phyloP scores from a whole-genome alignment of 1,140 invertebrate genomes.

The Microvelia longipes region DNA sequence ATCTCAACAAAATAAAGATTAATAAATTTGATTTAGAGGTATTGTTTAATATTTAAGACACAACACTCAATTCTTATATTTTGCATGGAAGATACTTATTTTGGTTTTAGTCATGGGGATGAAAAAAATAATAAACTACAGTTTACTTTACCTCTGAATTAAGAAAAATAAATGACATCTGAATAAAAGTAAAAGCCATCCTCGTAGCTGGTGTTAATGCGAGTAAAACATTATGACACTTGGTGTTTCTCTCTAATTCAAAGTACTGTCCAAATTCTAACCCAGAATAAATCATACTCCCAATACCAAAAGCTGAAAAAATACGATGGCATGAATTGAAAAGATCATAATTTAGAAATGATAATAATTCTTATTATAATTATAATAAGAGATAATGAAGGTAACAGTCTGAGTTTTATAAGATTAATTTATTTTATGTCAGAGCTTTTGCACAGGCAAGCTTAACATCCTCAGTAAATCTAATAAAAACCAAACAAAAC shows the following conservation, averaged over 20 bases:
- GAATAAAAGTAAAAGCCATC: constrained; percentile 86
- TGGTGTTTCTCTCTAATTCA: constrained; percentile 65
- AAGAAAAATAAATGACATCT: constrained; percentile 92
- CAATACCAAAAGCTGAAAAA: constrained; percentile 72
- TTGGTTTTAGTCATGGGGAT: too few species aligned
- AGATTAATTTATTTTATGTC: too few species aligned
- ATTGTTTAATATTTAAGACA: too few species aligned
- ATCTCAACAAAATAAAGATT: too few species aligned
- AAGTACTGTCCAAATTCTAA: constrained; percentile 87
- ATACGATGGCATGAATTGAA: constrained; percentile 4
- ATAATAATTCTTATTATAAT: not conserved
- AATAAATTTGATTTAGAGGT: too few species aligned
- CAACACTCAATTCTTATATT: too few species aligned
- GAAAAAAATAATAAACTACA: not conserved
- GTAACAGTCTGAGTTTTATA: too few species aligned
- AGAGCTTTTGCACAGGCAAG: not conserved
- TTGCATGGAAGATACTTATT: too few species aligned
- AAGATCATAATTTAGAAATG: not conserved
- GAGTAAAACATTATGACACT: constrained; percentile 72
- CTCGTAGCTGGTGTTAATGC: constrained; percentile 70
- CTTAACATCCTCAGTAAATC: not conserved
- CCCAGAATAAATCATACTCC: constrained; percentile 87
- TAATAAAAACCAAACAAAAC: too few species aligned
- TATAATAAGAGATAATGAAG: too few species aligned
- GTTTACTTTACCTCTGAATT: constrained; percentile 61